Base-by-base conservation (phyloP, 1,140 invertebrate species). In the Drosophila virilis region DNA sequence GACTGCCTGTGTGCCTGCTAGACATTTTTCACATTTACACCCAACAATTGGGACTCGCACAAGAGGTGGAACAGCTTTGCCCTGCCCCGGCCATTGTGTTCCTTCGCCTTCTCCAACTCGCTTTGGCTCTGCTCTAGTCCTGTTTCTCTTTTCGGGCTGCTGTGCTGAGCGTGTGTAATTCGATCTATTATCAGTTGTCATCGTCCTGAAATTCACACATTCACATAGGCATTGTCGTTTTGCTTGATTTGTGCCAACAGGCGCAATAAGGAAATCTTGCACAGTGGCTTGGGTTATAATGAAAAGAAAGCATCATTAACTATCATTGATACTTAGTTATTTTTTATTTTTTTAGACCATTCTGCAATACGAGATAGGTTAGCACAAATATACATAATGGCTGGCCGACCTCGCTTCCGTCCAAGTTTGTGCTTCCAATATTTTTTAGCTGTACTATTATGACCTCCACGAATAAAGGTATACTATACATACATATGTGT, bases 171-270 rank as follows among this genome's bases (percentile, higher is more conserved):
- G 66, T 67, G 52, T 77, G 78, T 80, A 89, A 89, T 90, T 89
- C 84, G 84, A 89, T 89, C 84, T 89, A 84, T 89, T 89, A 89
- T 89, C 85, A 89, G 80, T 89, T 89, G 84, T 89, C 84, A 80
- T 89, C 78, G 85, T 89, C 77, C 77, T 62, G 65, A 90, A 89
- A 89, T 90, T 89, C 85, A 75, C 85, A 89, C 80, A 89, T 89
- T 89, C 80, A 66, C 65, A 74, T 80, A 60, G 85, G 64, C 77
- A 77, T 75, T 85, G 74, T 80, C 74, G 70, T 82, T 72, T 73
- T 84, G 77, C 74, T 89, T 89, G 85, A 89, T 89, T 89, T 89
- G 84, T 80, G 77, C 74, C 37, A 28, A 33, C 35, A 66, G 40
- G 12, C 43, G 17, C 13, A 33, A n/a, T 12, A 48, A 43, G 22